Conservation (phyloP, 2,113 vertebrate genomes). For the Pholis gunnellus region DNA sequence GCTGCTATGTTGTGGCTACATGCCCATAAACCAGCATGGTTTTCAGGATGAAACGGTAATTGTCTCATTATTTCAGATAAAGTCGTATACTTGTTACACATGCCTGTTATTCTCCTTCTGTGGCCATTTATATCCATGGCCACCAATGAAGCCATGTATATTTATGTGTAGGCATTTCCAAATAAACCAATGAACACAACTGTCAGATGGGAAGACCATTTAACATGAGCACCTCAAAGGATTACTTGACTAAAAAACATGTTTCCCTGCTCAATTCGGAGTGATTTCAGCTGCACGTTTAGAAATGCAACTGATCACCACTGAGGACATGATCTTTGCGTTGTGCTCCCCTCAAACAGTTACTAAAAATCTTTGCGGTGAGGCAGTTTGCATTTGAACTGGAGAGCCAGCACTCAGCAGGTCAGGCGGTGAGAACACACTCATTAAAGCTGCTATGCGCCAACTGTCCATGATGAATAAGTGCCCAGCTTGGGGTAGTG, state of each 20-base stretch:
- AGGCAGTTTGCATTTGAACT: slow-evolving; percentile 7
- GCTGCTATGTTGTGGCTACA: slow-evolving; percentile 23
- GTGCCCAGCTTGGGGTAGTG: not conserved
- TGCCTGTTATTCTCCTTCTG: not conserved
- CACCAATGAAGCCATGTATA: not conserved
- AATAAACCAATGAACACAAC: slow-evolving; percentile 25
- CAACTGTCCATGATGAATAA: slow-evolving; percentile 12
- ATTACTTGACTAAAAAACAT: not conserved
- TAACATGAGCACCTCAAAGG: not conserved
- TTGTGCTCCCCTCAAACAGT: not conserved
- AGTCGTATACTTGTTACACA: slow-evolving; percentile 38
- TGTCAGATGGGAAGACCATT: not conserved
- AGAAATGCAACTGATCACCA: slow-evolving; percentile 4
- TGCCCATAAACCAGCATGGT: slow-evolving; percentile 39
- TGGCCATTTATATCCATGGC: not conserved
- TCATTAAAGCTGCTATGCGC: slow-evolving; percentile 42
- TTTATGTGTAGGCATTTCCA: not conserved
- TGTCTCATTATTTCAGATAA: slow-evolving; percentile 52
- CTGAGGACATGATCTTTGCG: not conserved
- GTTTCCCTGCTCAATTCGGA: slow-evolving; percentile 4
- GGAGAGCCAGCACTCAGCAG: slow-evolving; percentile 23
- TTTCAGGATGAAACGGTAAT: slow-evolving; percentile 37
- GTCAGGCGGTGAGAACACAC: slow-evolving; percentile 35
- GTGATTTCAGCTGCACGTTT: slow-evolving; percentile 3
- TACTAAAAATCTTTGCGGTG: not conserved